phyloP scores from a whole-genome alignment of 2,113 vertebrate genomes.

The Chaetorhynchus papuensis region DNA sequence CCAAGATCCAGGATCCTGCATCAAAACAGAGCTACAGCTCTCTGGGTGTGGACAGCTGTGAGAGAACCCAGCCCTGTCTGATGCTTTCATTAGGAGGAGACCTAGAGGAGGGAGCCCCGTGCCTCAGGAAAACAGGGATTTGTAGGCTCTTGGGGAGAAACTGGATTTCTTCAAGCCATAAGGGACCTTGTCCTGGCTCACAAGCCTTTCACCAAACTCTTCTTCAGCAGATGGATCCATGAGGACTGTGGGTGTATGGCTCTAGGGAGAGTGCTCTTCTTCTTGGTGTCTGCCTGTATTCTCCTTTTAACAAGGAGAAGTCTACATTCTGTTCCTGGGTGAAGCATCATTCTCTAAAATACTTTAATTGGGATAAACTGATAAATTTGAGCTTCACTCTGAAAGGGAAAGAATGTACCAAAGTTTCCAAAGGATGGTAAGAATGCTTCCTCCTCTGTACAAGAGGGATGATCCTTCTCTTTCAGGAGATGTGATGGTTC shows the following conservation, averaged over 20 bases:
- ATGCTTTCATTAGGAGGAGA: neutral
- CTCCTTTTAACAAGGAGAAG: neutral
- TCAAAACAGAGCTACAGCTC: accelerated
- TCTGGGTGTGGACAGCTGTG: neutral
- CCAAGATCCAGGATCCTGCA: neutral
- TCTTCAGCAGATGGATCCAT: neutral
- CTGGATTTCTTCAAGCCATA: neutral
- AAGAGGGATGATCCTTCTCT: neutral
- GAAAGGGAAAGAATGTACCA: neutral
- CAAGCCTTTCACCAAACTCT: neutral
- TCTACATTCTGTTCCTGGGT: neutral
- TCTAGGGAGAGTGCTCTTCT: neutral
- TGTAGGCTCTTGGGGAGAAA: neutral
- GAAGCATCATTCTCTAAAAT: neutral
- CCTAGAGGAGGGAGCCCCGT: neutral
- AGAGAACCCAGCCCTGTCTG: neutral
- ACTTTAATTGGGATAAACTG: neutral
- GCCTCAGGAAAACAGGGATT: neutral
- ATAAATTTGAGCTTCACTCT: neutral
- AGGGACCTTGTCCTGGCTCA: neutral
- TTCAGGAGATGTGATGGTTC: neutral
- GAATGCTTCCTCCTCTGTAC: neutral
- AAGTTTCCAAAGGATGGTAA: neutral
- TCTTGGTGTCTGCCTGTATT: neutral
- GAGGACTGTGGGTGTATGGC: neutral